phyloP scores from a whole-genome alignment of 2,113 vertebrate species.

The Columba janthina region DNA sequence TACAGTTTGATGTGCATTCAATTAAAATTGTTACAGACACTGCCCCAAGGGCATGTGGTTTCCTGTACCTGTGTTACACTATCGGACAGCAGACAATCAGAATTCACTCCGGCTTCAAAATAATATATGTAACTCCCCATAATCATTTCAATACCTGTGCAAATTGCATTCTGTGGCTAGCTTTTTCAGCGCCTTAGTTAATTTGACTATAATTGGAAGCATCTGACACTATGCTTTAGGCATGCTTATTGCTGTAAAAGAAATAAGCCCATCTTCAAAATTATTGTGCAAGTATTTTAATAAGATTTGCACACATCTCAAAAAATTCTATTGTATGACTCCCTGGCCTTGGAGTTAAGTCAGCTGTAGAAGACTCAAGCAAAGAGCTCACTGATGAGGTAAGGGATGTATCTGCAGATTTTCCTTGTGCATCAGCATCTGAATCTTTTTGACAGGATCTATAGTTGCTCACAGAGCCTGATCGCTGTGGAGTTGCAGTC shows the following conservation, averaged over 20 bases:
- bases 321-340: constrained; percentile 99
- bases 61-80: constrained; percentile 53
- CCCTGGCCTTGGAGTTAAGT: constrained; percentile 86
- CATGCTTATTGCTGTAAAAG: constrained; percentile 98
- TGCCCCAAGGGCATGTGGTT: constrained; percentile 35
- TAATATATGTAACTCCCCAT: constrained; percentile 37
- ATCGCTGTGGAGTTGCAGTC: constrained; percentile 90
- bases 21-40: constrained; percentile 62
- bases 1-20: constrained; percentile 68
- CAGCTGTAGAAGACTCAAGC: constrained; percentile 87
- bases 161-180: constrained; percentile 76
- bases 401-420: constrained; percentile 84
- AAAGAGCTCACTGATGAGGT: constrained; percentile 91
- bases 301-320: constrained; percentile 99
- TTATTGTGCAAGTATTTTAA: constrained; percentile 98
- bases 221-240: constrained; percentile 83
- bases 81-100: constrained; percentile 46
- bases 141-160: constrained; percentile 64
- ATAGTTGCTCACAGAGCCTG: constrained; percentile 90
- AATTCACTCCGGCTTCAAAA: constrained; percentile 70
- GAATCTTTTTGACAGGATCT: constrained; percentile 87
- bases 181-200: constrained; percentile 80
- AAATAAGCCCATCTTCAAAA: constrained; percentile 80
- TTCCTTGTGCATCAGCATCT: constrained; percentile 81
- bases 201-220: constrained; percentile 83